Percentiles rank a stretch among this genome's conserved stretches.
These are phyloP conservation scores for Diceros bicornis DNA, from an alignment of 2,797 vertebrate species.

Conservation along the genomic window DNA sequence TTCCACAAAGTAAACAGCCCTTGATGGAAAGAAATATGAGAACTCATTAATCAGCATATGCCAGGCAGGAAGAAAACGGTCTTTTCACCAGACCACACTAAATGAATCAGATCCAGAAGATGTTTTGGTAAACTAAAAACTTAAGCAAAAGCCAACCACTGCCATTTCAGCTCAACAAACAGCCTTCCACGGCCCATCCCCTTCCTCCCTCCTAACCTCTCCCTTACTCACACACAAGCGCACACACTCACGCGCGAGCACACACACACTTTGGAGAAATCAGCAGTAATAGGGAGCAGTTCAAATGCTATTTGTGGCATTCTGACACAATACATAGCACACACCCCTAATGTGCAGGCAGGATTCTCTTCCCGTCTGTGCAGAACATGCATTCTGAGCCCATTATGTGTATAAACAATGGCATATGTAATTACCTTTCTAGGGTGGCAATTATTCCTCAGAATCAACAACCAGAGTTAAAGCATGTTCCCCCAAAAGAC, in stretches of 20 bases:
- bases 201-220: conserved; percentile 70
- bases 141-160: conserved; percentile 73
- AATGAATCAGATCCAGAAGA: conserved; percentile 78
- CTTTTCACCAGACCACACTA: conserved; percentile 78
- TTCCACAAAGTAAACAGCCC: conserved; percentile 78
- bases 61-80: conserved; percentile 70
- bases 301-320: conserved; percentile 87
- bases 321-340: conserved; percentile 88
- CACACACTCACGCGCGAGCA: not conserved
- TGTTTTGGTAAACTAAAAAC: conserved; percentile 83
- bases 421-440: conserved; percentile 91
- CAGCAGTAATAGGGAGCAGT: conserved; percentile 79
- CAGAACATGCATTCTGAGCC: conserved; percentile 88
- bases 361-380: conserved; percentile 82
- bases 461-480: conserved; percentile 88
- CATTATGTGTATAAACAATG: conserved; percentile 91
- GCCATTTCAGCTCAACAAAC: conserved; percentile 73
- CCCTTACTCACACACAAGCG: not conserved
- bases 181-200: not conserved
- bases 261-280: not conserved
- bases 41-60: conserved; percentile 81
- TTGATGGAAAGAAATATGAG: conserved; percentile 69
- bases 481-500: conserved; percentile 83
- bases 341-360: conserved; percentile 86
- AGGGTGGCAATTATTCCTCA: conserved; percentile 89